Evolutionary conservation across 2,113 vertebrate species (phyloP).

Genomic region (Turnix velox): DNA sequence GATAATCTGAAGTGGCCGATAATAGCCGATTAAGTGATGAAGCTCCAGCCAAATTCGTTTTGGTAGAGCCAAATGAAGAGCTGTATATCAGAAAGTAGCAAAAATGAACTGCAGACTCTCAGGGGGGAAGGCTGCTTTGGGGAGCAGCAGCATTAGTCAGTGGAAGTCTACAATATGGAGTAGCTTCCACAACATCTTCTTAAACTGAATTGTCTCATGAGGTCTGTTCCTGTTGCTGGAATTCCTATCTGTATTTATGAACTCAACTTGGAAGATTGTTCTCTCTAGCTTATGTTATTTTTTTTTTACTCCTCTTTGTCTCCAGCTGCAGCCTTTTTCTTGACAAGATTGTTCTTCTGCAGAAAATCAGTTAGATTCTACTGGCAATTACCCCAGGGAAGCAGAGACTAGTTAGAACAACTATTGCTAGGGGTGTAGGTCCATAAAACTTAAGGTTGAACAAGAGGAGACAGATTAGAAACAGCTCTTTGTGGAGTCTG

Average conservation of each 20-base stretch:
- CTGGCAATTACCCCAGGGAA: constrained; percentile 26
- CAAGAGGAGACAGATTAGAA: constrained; percentile 19
- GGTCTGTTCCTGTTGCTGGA: background rate
- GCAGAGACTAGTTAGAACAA: constrained; percentile 9
- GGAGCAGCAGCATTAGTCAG: background rate
- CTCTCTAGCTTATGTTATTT: background rate
- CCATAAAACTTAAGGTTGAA: constrained; percentile 1
- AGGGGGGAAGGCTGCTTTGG: background rate
- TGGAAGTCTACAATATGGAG: background rate
- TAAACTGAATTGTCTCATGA: background rate
- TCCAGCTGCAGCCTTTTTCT: background rate
- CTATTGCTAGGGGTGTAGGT: constrained; percentile 2
- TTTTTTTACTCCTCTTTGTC: background rate
- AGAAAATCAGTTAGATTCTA: constrained; percentile 5
- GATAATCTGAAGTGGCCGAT: background rate
- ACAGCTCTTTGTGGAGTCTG: background rate
- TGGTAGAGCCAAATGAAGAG: background rate
- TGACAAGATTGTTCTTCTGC: background rate
- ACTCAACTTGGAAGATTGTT: background rate
- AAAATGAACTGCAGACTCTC: background rate
- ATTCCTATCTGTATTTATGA: background rate
- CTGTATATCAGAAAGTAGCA: background rate
- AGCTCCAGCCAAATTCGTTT: background rate
- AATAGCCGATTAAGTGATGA: background rate
- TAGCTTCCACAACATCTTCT: background rate